Evolutionary conservation across 2,797 vertebrate genomes (phyloP).

Genomic region (Rhyacichthys aspro): DNA sequence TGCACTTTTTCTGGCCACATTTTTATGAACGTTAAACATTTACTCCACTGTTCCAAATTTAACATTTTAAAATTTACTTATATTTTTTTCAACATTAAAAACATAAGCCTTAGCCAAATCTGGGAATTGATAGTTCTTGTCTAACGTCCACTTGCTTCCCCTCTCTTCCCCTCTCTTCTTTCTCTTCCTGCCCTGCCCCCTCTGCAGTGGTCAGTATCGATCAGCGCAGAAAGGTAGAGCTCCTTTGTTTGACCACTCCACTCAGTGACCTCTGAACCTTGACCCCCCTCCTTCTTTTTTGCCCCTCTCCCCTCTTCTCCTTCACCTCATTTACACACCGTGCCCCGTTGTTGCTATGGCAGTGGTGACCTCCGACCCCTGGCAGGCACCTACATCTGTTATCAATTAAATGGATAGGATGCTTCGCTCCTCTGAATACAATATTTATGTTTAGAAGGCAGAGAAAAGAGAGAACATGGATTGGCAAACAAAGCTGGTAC

Average conservation of each 20-base stretch:
- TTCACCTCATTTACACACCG: conserved; percentile 65
- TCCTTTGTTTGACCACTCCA: conserved; percentile 77
- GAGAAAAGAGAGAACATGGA: conserved; percentile 41
- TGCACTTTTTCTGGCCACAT: too few relatives aligned
- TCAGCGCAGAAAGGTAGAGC: conserved; percentile 56
- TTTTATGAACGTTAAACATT: too few relatives aligned
- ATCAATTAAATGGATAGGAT: conserved; percentile 80
- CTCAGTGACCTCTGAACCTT: conserved; percentile 69
- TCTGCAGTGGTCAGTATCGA: conserved; percentile 63
- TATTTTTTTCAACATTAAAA: background rate
- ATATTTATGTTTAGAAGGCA: conserved; percentile 20
- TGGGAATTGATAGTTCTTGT: background rate
- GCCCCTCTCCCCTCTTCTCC: conserved; percentile 41
- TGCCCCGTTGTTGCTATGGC: conserved; percentile 72
- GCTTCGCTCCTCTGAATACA: conserved; percentile 45
- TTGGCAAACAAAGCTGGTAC: conserved; percentile 38
- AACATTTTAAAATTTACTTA: too few relatives aligned
- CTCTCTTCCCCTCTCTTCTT: conserved; percentile 11
- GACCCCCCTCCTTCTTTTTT: conserved; percentile 66
- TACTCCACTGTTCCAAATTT: too few relatives aligned
- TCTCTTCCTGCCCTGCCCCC: conserved; percentile 4
- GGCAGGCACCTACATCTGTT: conserved; percentile 82
- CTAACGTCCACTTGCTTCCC: conserved; percentile 33
- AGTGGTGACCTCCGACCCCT: conserved; percentile 78
- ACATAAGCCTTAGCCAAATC: background rate